Base-by-base conservation (phyloP, 2,888 invertebrate species). In the Octonoba sinensis region DNA sequence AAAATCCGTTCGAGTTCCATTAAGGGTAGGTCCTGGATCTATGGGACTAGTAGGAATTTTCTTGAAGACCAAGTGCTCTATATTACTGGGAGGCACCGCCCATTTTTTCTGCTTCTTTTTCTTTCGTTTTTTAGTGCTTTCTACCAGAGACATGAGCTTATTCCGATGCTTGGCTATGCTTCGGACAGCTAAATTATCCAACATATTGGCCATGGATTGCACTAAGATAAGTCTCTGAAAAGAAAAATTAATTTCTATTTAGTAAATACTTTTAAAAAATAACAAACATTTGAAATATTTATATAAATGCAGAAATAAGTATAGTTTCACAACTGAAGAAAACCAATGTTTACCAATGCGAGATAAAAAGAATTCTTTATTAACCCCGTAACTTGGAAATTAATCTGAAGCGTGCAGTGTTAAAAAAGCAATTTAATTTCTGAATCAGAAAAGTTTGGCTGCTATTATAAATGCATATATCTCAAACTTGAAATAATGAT, bases 131-230 rank as follows among this genome's bases (percentile, higher is more conserved):
- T 82, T 82, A 3, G 82, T 82, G 59, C 82, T 82, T 46, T 82
- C 82, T 2, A 82, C 82, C 18, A 82, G 56, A 24, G 82, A 82
- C 82, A 82, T 82, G 36, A 82, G 57, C 60, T 82, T 82, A 49
- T 36, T 76, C 54, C 82, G 82, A 71, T 82, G 82, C 66, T 82
- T 82, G n/a, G 82, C 76, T 20, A 82, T 82, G 71, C 75, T 82
- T 62, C 82, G 72, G 64, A 82, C 71, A 59, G 82, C 75, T 24
- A 65, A 56, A 16, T 74, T 82, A 76, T 82, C 82, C 44, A 82
- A 51, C 76, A 76, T 82, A 46, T 76, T 82, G 76, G 82, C 82
- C 82, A 82, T 82, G 65, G 75, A 74, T 27, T 46, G 44, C 62
- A 47, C 72, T 51, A 60, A 46, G n/a, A 57, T 70, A 11, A 36